These are phyloP conservation scores for Cosmorhoe ocellata DNA, from an alignment of 2,888 invertebrate species.

Conservation along the genomic window DNA sequence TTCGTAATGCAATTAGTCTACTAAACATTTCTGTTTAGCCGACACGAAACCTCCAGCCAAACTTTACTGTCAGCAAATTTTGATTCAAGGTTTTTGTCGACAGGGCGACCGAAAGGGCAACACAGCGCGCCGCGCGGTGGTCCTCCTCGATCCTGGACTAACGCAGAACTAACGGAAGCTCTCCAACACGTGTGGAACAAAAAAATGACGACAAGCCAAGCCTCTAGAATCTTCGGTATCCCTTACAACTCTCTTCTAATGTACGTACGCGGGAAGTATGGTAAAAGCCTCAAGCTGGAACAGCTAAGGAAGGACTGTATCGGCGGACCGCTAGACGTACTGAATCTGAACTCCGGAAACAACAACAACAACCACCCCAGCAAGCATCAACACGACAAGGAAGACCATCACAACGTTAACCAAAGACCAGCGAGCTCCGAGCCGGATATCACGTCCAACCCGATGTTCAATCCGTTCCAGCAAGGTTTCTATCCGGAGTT, in stretches of 20 bases:
- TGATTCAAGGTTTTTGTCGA: conserved; percentile 34
- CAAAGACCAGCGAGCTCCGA: conserved; percentile 86
- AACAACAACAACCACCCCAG: conserved; percentile 82
- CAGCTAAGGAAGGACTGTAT: conserved; percentile 94
- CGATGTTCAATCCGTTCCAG: conserved; percentile 89
- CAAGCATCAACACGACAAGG: conserved; percentile 78
- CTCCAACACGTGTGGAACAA: conserved; percentile 97
- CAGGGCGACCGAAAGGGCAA: conserved; percentile 94
- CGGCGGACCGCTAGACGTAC: conserved; percentile 89
- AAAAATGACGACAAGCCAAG: conserved; percentile 96
- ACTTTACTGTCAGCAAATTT: conserved; percentile 20
- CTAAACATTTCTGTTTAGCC: conserved; percentile 51
- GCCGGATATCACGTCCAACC: conserved; percentile 84
- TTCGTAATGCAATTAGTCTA: conserved; percentile 63
- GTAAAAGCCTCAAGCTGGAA: conserved; percentile 94
- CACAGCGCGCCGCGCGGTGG: conserved; percentile 95
- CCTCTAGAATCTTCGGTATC: conserved; percentile 94
- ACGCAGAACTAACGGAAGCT: conserved; percentile 94
- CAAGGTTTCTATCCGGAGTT: conserved; percentile 94
- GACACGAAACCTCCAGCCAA: conserved; percentile 43
- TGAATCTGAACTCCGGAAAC: conserved; percentile 84
- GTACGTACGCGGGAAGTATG: conserved; percentile 96
- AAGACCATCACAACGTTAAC: conserved; percentile 66
- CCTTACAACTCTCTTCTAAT: conserved; percentile 96
- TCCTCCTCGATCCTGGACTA: conserved; percentile 95